These are phyloP conservation scores for Crenuchus spilurus DNA, from an alignment of 2,797 vertebrate species.

Conservation along the genomic window DNA sequence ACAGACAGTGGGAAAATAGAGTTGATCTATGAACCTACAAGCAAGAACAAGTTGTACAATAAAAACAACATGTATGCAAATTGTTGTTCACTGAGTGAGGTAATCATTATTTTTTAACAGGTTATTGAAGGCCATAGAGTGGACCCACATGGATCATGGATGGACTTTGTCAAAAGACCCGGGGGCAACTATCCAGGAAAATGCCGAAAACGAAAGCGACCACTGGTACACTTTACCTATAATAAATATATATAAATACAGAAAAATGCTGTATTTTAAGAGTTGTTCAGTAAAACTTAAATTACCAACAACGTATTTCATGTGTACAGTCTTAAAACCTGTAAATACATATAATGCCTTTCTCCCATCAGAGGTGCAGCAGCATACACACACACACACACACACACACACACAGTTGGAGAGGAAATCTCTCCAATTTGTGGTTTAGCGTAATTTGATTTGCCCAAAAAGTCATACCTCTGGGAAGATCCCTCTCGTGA, in stretches of 20 bases:
- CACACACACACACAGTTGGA: too few species aligned
- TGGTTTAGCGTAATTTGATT: too few species aligned
- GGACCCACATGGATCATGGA: conserved; percentile 90
- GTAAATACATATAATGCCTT: too few species aligned
- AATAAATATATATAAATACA: background rate
- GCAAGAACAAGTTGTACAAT: conserved; percentile 8
- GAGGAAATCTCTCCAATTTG: too few species aligned
- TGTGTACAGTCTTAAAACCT: too few species aligned
- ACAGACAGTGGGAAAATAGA: background rate
- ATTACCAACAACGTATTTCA: too few species aligned
- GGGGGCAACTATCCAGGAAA: conserved; percentile 81
- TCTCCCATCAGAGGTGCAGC: too few species aligned
- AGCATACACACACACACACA: too few species aligned
- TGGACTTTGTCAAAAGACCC: conserved; percentile 90
- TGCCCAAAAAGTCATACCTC: too few species aligned
- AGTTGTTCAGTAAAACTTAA: background rate
- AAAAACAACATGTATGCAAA: conserved; percentile 4
- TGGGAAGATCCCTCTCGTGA: too few species aligned
- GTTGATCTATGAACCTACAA: background rate
- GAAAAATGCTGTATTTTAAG: too few species aligned
- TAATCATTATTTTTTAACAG: conserved; percentile 64
- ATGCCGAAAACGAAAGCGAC: conserved; percentile 88
- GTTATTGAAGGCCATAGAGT: conserved; percentile 80
- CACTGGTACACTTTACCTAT: conserved; percentile 74
- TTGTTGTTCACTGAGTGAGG: background rate